phyloP scores from a whole-genome alignment of 2,888 invertebrate genomes.

The Ophion ellenae region DNA sequence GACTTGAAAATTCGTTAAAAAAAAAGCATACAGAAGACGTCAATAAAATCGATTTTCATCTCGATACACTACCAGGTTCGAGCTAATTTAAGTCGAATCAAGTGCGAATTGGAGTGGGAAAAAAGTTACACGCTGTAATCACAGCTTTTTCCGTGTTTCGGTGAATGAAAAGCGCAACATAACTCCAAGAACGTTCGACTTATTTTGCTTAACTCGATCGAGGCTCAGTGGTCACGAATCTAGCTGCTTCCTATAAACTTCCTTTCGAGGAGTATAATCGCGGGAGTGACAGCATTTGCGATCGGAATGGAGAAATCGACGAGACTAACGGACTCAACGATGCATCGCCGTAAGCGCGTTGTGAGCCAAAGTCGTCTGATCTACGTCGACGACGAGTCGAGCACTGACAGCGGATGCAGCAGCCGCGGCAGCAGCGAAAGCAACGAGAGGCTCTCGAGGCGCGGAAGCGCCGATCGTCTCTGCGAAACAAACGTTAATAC shows the following conservation, averaged over 20 bases:
- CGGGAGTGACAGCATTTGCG: not conserved
- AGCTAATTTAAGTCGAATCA: not conserved
- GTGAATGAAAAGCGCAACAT: not conserved
- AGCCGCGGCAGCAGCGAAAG: conserved; percentile 83
- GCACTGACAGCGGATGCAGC: conserved; percentile 84
- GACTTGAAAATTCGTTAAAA: not conserved
- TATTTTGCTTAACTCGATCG: not conserved
- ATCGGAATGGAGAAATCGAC: conserved; percentile 76
- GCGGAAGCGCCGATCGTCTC: conserved; percentile 75
- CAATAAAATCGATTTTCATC: too few species aligned
- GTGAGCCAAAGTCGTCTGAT: conserved; percentile 64
- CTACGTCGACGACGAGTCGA: conserved; percentile 79
- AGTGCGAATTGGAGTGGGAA: not conserved
- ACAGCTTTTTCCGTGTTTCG: not conserved
- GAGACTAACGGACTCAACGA: conserved; percentile 71
- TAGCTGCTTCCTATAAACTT: not conserved
- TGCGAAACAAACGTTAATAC: conserved; percentile 68
- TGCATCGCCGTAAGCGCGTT: conserved; percentile 52
- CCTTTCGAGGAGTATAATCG: too few species aligned
- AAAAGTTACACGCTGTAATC: not conserved
- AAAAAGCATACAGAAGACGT: not conserved
- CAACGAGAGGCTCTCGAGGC: conserved; percentile 75
- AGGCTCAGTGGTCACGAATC: not conserved
- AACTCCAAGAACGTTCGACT: not conserved
- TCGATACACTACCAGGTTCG: not conserved